Conservation (phyloP, 2,797 vertebrate species). For the Pteropus rufus region DNA sequence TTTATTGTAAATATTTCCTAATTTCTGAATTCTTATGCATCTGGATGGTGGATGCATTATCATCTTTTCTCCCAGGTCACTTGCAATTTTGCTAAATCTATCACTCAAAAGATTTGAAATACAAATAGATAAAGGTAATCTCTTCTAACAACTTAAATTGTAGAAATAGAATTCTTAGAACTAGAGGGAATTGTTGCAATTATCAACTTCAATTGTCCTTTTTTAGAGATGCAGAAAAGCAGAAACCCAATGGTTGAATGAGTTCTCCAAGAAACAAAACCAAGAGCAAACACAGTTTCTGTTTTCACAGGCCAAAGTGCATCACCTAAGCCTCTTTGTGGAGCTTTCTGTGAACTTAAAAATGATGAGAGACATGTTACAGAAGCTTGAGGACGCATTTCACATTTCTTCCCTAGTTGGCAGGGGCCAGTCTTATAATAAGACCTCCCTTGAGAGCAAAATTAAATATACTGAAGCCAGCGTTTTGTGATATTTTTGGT, state of each 20-base stretch:
- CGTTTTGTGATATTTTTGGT: background rate
- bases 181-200: background rate
- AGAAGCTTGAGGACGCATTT: background rate
- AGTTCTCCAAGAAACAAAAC: background rate
- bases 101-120: slow-evolving; percentile 27
- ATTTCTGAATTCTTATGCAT: background rate
- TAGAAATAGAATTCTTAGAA: background rate
- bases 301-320: background rate
- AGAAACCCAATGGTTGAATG: background rate
- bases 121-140: slow-evolving; percentile 1
- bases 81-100: background rate
- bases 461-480: background rate
- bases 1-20: background rate
- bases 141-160: background rate
- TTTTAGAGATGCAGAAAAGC: background rate
- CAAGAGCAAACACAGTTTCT: background rate
- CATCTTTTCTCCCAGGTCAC: background rate
- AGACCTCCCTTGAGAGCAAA: background rate
- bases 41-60: background rate
- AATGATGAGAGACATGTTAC: background rate
- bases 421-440: background rate
- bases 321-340: background rate
- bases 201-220: background rate
- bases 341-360: background rate
- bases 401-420: background rate